phyloP scores from a whole-genome alignment of 1,140 invertebrate genomes.

The Polypedilum pembai region DNA sequence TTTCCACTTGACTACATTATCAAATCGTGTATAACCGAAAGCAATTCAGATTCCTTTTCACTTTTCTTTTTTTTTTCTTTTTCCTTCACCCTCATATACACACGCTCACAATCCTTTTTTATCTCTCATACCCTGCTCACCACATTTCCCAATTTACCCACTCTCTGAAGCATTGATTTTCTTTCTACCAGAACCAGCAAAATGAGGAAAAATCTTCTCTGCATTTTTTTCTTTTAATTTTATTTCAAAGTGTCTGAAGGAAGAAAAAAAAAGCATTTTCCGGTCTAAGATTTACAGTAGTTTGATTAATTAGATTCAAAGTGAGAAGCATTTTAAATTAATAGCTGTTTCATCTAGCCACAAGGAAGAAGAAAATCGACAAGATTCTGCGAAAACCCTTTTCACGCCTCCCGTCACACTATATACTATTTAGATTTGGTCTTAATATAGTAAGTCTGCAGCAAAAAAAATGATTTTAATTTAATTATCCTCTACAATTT shows the following conservation, averaged over 20 bases:
- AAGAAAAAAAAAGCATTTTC: not conserved
- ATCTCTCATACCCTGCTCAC: not conserved
- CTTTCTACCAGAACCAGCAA: not conserved
- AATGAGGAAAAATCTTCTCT: not conserved
- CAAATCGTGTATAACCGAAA: conserved; percentile 17
- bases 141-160: conserved; percentile 17
- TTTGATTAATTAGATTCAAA: not conserved
- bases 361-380: not conserved
- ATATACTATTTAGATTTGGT: too few species aligned
- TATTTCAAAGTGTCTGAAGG: not conserved
- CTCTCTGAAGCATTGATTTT: conserved; percentile 18
- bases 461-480: too few species aligned
- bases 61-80: not conserved
- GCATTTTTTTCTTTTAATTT: not conserved
- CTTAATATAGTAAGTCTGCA: too few species aligned
- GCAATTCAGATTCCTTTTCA: not conserved
- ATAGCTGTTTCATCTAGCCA: not conserved
- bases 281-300: not conserved
- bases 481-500: too few species aligned
- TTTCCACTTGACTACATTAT: conserved; percentile 18
- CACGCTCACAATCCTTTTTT: not conserved
- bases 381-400: not conserved
- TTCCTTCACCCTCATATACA: not conserved
- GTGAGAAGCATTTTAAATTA: not conserved
- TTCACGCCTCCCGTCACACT: not conserved